phyloP scores from a whole-genome alignment of 2,888 invertebrate species.

The Cheilosia urbana region DNA sequence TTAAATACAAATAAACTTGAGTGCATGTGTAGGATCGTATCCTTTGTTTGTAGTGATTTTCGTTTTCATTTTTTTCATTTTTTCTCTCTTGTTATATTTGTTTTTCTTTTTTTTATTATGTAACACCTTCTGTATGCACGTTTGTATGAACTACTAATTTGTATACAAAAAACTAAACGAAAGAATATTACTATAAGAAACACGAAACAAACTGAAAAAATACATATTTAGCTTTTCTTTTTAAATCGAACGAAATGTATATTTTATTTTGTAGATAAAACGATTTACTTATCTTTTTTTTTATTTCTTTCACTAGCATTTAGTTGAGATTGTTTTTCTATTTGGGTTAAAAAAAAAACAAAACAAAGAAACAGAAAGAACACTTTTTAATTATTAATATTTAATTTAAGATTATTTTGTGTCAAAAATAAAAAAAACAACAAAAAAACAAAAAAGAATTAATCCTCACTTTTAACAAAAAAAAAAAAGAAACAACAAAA shows the following conservation, averaged over 20 bases:
- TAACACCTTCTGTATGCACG: slow-evolving; percentile 45
- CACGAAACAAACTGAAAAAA: slow-evolving; percentile 1
- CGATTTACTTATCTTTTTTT: slow-evolving; percentile 29
- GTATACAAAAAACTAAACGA: slow-evolving; percentile 35
- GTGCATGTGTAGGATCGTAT: slow-evolving; percentile 56
- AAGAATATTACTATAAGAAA: slow-evolving; percentile 45
- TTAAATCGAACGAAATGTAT: slow-evolving; percentile 53
- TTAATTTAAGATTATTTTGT: slow-evolving; percentile 80
- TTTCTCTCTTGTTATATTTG: slow-evolving; percentile 12
- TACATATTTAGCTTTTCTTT: slow-evolving; percentile 22
- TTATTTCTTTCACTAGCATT: slow-evolving; percentile 24
- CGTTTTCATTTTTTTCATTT: background rate
- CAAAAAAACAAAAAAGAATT: slow-evolving; percentile 39
- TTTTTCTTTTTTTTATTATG: slow-evolving; percentile 2
- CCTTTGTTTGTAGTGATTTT: slow-evolving; percentile 34
- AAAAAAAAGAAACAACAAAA: slow-evolving; percentile 37
- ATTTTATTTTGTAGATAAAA: slow-evolving; percentile 73
- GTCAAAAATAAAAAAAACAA: slow-evolving; percentile 76
- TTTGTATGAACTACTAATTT: slow-evolving; percentile 50
- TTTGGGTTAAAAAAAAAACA: slow-evolving; percentile 42
- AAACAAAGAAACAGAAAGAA: slow-evolving; percentile 4
- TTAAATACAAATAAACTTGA: slow-evolving; percentile 43
- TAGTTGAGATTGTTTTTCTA: slow-evolving; percentile 40
- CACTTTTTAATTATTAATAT: slow-evolving; percentile 74
- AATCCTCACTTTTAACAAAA: slow-evolving; percentile 58